Base-by-base conservation (phyloP, 2,113 vertebrate genomes). In the Tychaedon coryphoeus region DNA sequence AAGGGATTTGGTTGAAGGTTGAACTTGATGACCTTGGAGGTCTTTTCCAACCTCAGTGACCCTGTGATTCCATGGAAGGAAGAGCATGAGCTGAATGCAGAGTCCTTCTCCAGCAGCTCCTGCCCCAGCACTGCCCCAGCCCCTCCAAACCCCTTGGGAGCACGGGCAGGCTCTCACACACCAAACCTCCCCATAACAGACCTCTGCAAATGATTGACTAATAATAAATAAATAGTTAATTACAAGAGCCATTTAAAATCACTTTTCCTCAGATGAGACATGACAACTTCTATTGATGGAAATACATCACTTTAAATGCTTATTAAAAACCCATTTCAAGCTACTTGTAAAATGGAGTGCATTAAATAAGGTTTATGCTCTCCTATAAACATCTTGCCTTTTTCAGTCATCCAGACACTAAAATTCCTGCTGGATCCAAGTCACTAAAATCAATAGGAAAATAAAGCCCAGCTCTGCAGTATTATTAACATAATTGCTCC, bases 191-290 rank as follows among this genome's bases (percentile, higher is more conserved):
- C 31, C 50, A 16, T 13, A 34, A 13, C 12, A 57, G 8, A 40
- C 20, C 47, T 2, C 4, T 40, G 70, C 73, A 79, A 95, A 93
- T 86, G 51, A 94, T 5, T 40, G 33, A 76, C 53, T 82, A 65
- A 65, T 61, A 69, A 83, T 22, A 73, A 94, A 96, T 81, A 91
- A 91, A 88, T n/a, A 45, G 66, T 85, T 95, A 85, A 89, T 88
- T 91, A 86, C 87, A 54, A 70, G 50, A 95, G 54, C 77, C 57
- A 38, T 91, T 93, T 91, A 82, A 91, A 95, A 88, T 79, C 54
- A 53, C 54, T 91, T 91, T 57, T 69, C 53, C 73, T 57, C 23
- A 50, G 87, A 81, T 57, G 66, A 90, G 62, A 57, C 36, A 48
- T 34, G 87, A 45, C 70, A 79, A 61, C 57, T 87, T 50, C 33